Conservation (phyloP, 2,113 vertebrate genomes). For the Synodontis membranacea region DNA sequence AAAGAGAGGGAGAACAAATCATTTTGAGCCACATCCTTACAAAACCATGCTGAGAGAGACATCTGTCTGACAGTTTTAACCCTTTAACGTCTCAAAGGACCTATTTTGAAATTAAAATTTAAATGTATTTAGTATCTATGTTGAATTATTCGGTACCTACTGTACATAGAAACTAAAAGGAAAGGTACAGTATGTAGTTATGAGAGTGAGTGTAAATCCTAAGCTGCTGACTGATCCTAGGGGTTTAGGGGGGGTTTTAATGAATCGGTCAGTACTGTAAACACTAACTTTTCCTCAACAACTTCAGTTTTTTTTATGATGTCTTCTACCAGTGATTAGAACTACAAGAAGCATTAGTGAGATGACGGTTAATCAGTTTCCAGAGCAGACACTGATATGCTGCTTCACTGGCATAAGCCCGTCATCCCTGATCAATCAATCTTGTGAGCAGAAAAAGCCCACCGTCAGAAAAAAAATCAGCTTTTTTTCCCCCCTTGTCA, state of each 20-base stretch:
- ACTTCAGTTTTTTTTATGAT: not conserved
- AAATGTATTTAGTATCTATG: not conserved
- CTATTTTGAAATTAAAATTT: not conserved
- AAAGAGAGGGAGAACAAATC: not conserved
- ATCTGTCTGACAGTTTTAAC: not conserved
- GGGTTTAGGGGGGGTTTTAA: not conserved
- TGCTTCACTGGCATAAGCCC: not conserved
- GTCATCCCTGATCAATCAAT: not conserved
- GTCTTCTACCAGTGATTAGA: not conserved
- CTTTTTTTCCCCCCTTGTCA: not conserved
- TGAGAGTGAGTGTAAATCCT: not conserved
- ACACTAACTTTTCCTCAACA: not conserved
- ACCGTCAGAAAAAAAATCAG: not conserved
- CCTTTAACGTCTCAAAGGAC: not conserved
- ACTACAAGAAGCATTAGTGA: not conserved
- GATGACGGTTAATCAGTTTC: conserved; percentile 6
- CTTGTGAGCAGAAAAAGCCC: not conserved
- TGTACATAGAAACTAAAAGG: not conserved
- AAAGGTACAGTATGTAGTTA: not conserved
- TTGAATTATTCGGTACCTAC: not conserved
- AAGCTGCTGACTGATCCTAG: not conserved
- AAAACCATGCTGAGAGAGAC: conserved; percentile 1
- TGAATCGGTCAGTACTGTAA: not conserved
- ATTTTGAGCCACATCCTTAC: not conserved
- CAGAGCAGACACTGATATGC: not conserved